These are phyloP conservation scores for Marmota monax DNA, from an alignment of 2,113 vertebrate species.

Conservation along the genomic window DNA sequence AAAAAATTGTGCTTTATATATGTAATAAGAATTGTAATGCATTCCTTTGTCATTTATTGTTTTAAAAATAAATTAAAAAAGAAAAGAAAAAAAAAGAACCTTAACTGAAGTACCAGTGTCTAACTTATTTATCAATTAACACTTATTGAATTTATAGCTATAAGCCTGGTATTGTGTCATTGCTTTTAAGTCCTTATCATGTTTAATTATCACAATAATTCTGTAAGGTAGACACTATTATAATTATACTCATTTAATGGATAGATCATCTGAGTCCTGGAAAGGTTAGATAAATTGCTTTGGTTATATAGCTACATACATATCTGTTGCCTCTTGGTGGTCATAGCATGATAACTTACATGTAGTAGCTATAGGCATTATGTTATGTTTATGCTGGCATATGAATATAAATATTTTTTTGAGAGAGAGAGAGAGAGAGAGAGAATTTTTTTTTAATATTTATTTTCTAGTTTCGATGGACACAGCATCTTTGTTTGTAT, in stretches of 20 bases:
- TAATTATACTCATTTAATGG: neutral
- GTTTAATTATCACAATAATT: neutral
- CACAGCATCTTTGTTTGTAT: too few relatives aligned
- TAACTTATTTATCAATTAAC: neutral
- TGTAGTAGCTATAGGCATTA: neutral
- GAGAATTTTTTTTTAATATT: too few relatives aligned
- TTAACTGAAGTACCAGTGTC: neutral
- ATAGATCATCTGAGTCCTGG: neutral
- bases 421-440: too few relatives aligned
- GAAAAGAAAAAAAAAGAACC: neutral
- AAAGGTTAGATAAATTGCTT: neutral
- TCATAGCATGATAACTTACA: neutral
- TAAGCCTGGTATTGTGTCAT: neutral
- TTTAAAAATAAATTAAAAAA: too few relatives aligned
- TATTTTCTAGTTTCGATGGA: too few relatives aligned
- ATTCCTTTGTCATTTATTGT: too few relatives aligned
- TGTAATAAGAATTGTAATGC: too few relatives aligned
- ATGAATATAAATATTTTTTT: neutral
- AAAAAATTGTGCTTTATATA: too few relatives aligned
- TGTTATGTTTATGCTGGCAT: neutral
- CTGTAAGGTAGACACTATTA: neutral
- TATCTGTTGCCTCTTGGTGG: neutral
- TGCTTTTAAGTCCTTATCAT: neutral
- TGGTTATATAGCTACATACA: neutral
- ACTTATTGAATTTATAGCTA: neutral